A percentile compares a stretch with the other conserved stretches of the same genome.
phyloP scores from a whole-genome alignment of 2,113 vertebrate genomes.

The Phylloscopus trochilus region DNA sequence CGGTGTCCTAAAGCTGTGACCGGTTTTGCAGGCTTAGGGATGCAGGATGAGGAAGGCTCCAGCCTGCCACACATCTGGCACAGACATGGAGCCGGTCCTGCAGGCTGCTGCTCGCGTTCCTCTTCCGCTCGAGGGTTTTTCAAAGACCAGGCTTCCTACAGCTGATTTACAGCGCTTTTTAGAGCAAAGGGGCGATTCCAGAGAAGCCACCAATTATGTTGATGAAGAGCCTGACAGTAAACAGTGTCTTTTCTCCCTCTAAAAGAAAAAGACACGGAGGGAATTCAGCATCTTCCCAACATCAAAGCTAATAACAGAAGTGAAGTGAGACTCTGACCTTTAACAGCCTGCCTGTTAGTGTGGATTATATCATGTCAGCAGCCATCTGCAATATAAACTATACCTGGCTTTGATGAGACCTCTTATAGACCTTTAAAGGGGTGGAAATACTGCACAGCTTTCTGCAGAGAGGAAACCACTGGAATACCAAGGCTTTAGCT shows the following conservation, averaged over 20 bases:
- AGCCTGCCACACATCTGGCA: constrained; percentile 42
- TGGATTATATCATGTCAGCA: constrained; percentile 65
- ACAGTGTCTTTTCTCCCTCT: constrained; percentile 42
- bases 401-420: constrained; percentile 69
- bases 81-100: background rate
- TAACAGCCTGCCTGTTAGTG: constrained; percentile 61
- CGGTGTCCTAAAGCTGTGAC: background rate
- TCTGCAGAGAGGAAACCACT: constrained; percentile 15
- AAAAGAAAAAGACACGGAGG: constrained; percentile 23
- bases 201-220: constrained; percentile 58
- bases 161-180: constrained; percentile 53
- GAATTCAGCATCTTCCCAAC: constrained; percentile 57
- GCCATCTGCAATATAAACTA: constrained; percentile 64
- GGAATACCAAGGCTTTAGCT: background rate
- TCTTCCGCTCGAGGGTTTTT: background rate
- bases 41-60: background rate
- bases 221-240: constrained; percentile 65
- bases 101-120: background rate
- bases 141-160: constrained; percentile 39
- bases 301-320: constrained; percentile 69
- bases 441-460: constrained; percentile 14
- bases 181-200: constrained; percentile 6
- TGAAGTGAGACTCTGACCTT: constrained; percentile 66
- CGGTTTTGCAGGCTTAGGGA: background rate
- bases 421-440: constrained; percentile 50